Evolutionary conservation across 2,113 vertebrate genomes (phyloP).

Genomic region (Phaethon lepturus): DNA sequence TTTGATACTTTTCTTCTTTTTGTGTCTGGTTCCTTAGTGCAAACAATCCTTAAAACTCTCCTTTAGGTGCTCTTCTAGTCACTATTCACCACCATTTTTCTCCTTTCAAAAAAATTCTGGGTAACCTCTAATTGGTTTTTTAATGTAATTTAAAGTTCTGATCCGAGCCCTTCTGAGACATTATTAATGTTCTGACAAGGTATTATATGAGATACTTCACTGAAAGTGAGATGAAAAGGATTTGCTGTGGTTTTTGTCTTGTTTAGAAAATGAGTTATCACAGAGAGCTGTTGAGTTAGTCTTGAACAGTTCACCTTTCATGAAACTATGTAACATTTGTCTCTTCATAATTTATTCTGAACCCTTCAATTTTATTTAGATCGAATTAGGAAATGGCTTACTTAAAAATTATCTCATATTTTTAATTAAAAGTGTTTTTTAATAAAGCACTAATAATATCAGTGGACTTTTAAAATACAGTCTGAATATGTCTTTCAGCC

Average conservation of each 20-base stretch:
- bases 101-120: neutral
- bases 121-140: neutral
- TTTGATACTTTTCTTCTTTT: neutral
- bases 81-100: neutral
- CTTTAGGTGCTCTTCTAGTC: neutral
- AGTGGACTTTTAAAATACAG: slow-evolving; percentile 31
- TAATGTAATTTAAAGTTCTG: neutral
- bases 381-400: neutral
- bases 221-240: neutral
- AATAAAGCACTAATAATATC: neutral
- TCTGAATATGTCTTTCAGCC: slow-evolving; percentile 81
- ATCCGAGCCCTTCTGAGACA: neutral
- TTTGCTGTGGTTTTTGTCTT: neutral
- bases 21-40: neutral
- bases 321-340: neutral
- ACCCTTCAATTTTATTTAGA: neutral
- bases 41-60: neutral
- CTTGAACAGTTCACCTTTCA: neutral
- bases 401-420: neutral
- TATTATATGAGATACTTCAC: neutral
- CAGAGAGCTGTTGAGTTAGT: neutral
- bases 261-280: neutral
- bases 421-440: neutral
- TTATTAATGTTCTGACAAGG: neutral
- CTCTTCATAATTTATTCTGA: neutral